These are phyloP conservation scores for Theristicus caerulescens DNA, from an alignment of 2,113 vertebrate species.

Conservation along the genomic window DNA sequence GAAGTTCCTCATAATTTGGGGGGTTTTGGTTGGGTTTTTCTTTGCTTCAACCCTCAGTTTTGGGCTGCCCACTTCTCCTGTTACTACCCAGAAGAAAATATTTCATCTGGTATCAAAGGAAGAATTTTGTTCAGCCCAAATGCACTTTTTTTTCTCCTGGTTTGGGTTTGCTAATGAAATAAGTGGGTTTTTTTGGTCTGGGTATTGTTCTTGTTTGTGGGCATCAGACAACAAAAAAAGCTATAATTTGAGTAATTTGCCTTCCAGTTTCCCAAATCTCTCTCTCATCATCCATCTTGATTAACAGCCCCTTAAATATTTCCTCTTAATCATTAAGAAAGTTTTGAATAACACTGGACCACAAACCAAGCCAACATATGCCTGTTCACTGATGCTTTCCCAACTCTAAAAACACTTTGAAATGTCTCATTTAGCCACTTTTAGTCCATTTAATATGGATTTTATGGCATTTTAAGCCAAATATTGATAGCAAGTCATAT, in stretches of 20 bases:
- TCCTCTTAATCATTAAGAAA: neutral
- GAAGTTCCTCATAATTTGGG: neutral
- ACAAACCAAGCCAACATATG: neutral
- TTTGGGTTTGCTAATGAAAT: neutral
- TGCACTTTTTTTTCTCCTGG: neutral
- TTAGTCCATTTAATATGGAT: neutral
- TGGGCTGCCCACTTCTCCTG: neutral
- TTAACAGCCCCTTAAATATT: neutral
- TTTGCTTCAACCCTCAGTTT: neutral
- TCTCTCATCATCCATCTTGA: neutral
- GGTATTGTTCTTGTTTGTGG: neutral
- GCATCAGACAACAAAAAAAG: neutral
- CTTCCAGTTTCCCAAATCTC: neutral
- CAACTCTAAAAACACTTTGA: neutral
- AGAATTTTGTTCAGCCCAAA: neutral
- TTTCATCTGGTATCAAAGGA: neutral
- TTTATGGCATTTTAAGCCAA: slow-evolving; percentile 16
- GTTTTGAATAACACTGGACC: neutral
- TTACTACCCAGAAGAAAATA: neutral
- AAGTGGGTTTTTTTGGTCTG: neutral
- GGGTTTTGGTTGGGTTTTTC: neutral
- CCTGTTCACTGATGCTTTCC: neutral
- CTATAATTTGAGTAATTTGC: neutral
- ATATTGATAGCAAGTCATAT: neutral
- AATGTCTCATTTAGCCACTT: slow-evolving; percentile 30